Percentiles rank a stretch among this genome's conserved stretches.
These are phyloP conservation scores for Myrmophylax atrothorax DNA, from an alignment of 2,113 vertebrate species.

Conservation along the genomic window DNA sequence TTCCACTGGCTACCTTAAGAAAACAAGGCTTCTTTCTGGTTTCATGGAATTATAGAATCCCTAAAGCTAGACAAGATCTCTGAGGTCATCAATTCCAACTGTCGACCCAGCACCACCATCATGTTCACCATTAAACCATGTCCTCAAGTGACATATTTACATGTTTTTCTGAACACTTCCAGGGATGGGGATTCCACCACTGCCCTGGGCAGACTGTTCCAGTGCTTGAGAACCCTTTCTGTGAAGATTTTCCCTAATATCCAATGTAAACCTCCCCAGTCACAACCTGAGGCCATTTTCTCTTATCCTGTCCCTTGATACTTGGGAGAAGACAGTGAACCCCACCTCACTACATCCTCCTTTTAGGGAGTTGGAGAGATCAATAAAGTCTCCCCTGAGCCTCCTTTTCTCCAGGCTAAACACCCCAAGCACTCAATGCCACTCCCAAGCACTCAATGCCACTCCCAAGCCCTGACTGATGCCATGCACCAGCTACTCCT, in stretches of 20 bases:
- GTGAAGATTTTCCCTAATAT: neutral
- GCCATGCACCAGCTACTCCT: neutral
- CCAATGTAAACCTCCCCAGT: neutral
- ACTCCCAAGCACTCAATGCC: neutral
- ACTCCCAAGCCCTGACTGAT: neutral
- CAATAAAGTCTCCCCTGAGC: neutral
- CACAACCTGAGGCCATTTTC: neutral
- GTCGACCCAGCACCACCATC: neutral
- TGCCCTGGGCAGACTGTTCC: neutral
- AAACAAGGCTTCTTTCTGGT: neutral
- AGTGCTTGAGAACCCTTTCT: neutral
- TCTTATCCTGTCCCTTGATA: neutral
- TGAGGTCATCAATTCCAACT: too few relatives aligned
- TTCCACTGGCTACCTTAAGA: neutral
- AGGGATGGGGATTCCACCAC: neutral
- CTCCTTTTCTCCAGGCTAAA: neutral
- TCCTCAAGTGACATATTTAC: neutral
- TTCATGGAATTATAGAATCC: neutral
- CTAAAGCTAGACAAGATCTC: neutral
- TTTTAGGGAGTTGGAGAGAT: neutral
- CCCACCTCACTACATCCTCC: neutral
- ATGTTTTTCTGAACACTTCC: neutral
- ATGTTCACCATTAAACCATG: neutral
- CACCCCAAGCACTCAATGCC: neutral
- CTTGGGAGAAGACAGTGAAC: accelerated